Base-by-base conservation (phyloP, 2,888 invertebrate genomes). In the Parasteatoda lunata region DNA sequence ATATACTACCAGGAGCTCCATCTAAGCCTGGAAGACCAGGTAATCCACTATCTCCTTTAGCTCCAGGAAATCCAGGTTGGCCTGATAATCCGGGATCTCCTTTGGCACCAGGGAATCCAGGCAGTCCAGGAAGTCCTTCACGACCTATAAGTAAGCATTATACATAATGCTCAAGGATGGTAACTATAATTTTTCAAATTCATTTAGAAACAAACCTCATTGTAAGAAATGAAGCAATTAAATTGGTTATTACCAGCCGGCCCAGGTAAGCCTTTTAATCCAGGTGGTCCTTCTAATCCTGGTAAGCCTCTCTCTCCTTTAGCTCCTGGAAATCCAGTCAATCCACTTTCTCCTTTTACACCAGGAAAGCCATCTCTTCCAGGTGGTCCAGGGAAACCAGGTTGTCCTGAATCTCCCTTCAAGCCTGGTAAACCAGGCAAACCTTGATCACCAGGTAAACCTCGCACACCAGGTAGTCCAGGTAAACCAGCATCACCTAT, bases 241-340 rank as follows among this genome's bases (percentile, higher is more conserved):
- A 6, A 13, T n/a, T 9, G 49, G 15, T 7, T 52, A 49, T 68
- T 68, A 88, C 89, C 89, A 69, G 84, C n/a, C 6, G 66, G 69
- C 73, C 97, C 97, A 93, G 94, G 89, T 90, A 97, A 97, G 89
- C 97, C 97, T 92, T 96, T 96, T 3, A 94, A 93, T 77, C 97
- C 97, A 83, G 95, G 93, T 5, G 95, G 95, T 76, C 97, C 97
- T 90, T 94, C 94, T 52, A 95, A 95, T 47, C 97, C 97, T 68
- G 95, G 94, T 90, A 96, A 96, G 88, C 97, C 89, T 97, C 92
- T 97, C 97, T 90, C 95, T 95, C 77, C 97, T 97, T 92, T 97
- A 97, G 2, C 96, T 94, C 45, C 97, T 97, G 89, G 95, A 94
- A 47, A 96, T 64, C 89, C 89, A 66, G 88, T 81, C 8, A 84